Evolutionary conservation across 1,140 invertebrate species (phyloP).

Genomic region (Calephelis nemesis): DNA sequence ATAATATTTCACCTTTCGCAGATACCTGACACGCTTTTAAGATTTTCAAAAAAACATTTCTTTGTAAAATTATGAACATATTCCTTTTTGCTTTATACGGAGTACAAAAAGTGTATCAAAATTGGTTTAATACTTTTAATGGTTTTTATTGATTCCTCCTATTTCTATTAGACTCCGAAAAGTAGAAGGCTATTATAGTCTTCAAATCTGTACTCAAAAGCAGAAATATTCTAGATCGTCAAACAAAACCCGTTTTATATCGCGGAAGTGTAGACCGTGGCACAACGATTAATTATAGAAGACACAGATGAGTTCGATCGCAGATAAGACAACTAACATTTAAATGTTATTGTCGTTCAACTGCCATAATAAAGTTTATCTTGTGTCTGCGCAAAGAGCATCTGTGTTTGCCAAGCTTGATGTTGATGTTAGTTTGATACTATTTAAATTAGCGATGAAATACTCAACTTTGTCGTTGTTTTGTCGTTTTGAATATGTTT

Average conservation of each 20-base stretch:
- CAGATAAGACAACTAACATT: constrained; percentile 45
- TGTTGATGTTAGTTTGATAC: constrained; percentile 26
- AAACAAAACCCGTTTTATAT: constrained; percentile 45
- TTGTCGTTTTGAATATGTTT: constrained; percentile 11
- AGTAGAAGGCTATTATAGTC: not conserved
- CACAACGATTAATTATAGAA: constrained; percentile 57
- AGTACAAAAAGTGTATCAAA: too few species aligned
- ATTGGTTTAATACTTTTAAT: not conserved
- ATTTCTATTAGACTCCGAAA: not conserved
- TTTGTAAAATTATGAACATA: too few species aligned
- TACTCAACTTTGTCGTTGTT: constrained; percentile 26
- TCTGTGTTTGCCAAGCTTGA: constrained; percentile 36
- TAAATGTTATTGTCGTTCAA: constrained; percentile 43
- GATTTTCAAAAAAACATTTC: too few species aligned
- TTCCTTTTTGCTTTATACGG: too few species aligned
- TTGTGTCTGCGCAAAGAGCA: constrained; percentile 39
- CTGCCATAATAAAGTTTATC: constrained; percentile 43
- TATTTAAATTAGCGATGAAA: constrained; percentile 35
- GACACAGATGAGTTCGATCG: constrained; percentile 49
- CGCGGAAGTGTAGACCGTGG: constrained; percentile 52
- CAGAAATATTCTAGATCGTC: constrained; percentile 29
- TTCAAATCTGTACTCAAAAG: constrained; percentile 2
- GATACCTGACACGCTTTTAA: too few species aligned
- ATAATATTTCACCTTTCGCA: too few species aligned
- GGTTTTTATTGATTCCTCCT: not conserved